Conservation (phyloP, 1,140 invertebrate species). For the Steinernema khuongi region DNA sequence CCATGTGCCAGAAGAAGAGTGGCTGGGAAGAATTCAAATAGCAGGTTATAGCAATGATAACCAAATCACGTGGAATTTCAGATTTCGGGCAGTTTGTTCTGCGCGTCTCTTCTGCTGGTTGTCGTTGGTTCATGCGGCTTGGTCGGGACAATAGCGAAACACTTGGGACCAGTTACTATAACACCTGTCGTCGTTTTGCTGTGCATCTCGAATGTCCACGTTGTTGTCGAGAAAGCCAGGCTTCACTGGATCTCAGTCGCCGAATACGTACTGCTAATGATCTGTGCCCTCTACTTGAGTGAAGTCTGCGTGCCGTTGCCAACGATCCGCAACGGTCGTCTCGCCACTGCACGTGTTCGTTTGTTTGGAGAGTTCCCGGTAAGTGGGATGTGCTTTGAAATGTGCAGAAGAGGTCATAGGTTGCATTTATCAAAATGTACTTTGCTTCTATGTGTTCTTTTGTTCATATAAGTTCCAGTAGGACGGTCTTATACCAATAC, state of each 20-base stretch:
- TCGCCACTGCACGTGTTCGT: slow-evolving; percentile 48
- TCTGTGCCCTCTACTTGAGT: slow-evolving; percentile 56
- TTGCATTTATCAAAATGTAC: too few species aligned
- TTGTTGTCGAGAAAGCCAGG: slow-evolving; percentile 55
- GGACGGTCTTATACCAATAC: too few species aligned
- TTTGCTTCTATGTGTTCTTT: too few species aligned
- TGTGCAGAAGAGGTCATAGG: too few species aligned
- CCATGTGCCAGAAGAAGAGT: slow-evolving; percentile 32
- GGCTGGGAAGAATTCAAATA: slow-evolving; percentile 25
- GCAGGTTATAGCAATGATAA: slow-evolving; percentile 15
- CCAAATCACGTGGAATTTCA: slow-evolving; percentile 14
- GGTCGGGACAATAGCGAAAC: slow-evolving; percentile 57
- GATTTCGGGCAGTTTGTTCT: slow-evolving; percentile 37
- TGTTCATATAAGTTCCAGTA: too few species aligned
- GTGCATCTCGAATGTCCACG: slow-evolving; percentile 55
- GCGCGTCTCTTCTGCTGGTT: slow-evolving; percentile 58
- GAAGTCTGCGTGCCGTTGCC: slow-evolving; percentile 54
- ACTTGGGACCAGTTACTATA: slow-evolving; percentile 55
- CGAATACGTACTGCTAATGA: slow-evolving; percentile 8
- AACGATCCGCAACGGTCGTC: slow-evolving; percentile 38
- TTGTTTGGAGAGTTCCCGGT: slow-evolving; percentile 59
- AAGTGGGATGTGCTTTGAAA: slow-evolving; percentile 22
- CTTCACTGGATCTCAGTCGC: slow-evolving; percentile 43
- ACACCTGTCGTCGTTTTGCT: slow-evolving; percentile 56
- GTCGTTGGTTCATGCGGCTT: slow-evolving; percentile 59